Base-by-base conservation (phyloP, 35 echinoderm and acorn worm genomes). In the Patiria miniata region DNA sequence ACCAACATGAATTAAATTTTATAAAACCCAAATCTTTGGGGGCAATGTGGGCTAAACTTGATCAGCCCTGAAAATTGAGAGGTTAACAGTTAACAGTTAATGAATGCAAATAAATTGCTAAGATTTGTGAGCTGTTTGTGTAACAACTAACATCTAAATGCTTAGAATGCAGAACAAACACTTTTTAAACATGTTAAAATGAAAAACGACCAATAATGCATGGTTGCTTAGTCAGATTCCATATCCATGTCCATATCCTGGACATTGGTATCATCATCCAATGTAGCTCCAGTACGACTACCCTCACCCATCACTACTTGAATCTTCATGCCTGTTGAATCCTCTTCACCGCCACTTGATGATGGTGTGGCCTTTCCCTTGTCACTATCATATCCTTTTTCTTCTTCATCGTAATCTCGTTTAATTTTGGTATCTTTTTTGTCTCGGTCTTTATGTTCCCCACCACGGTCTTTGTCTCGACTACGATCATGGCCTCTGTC, bases 351-450 rank as follows among this genome's bases (percentile, higher is more conserved):
- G 1, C 51, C 81, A 0, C 21, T 68, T 32, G 65, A 73, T 73
- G 65, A 73, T 32, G 23, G 1, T 39, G 32, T 39, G 15, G 34
- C 87, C 61, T 83, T 57, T 14, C 47, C 85, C 78, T 94, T 89
- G 51, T 94, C 87, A 81, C 87, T 94, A 32, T 81, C 84, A 57
- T 86, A 95, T 2, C 93, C 93, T 81, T 95, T 95, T 53, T 95
- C 93, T 40, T 95, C 93, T 77, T 95, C 93, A 44, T 95, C 93
- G 38, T 94, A 94, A 73, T 94, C 92, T 38, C 92, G 83, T 60
- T 94, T 94, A 54, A 94, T 77, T 80, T 94, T 94, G 59, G 77
- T 80, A 17, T 90, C 77, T n/a, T 68, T 32, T 40, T 94, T 90
- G 19, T 89, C 83, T 51, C 55, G 34, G 23, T 90, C 78, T 34